Base-by-base conservation (phyloP, 1,140 invertebrate species). In the Drosophila teissieri region DNA sequence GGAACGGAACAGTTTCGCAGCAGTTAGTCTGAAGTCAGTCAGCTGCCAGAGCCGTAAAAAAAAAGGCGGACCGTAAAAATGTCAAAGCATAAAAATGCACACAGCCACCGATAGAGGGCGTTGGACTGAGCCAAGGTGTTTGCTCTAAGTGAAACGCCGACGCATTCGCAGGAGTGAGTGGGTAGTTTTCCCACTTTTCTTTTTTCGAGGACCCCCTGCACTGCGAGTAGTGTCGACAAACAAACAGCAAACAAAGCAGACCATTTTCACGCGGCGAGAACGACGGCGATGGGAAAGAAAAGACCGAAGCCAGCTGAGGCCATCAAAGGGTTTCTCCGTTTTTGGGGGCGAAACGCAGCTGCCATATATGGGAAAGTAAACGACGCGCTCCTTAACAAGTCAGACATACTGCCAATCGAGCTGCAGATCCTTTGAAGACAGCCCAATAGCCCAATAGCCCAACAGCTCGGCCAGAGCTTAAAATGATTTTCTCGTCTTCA, bases 1-100 rank as follows among this genome's bases (percentile, higher is more conserved):
- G 19, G 19, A 19, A 19, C 19, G 19, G 36, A 53, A 53, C 49
- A 63, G 51, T 74, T 75, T 63, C 70, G 69, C 69, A 54, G 64
- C 81, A 73, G 81, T 85, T 80, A 65, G 81, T 80, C 78, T 78
- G 69, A 73, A 86, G 73, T 81, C 76, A 83, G 80, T 83, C 82
- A 85, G 82, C 81, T 88, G 82, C 61, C 74, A 75, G 80, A 69
- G 82, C 83, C 78, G 74, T 88, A 82, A 86, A 86, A 24, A 24
- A 19, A 19, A 86, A 82, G 61, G 69, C 56, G 49, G 57, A 61
- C 73, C 74, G 84, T 85, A 86, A 86, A 85, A 85, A 85, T 86
- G 82, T 85, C 83, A 85, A 78, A 82, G 83, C 82, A 85, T 86
- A 78, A 85, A 84, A 84, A 86, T 84, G 78, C 62, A 67, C 78